A percentile compares a stretch with the other conserved stretches of the same genome.
phyloP scores from a whole-genome alignment of 35 echinoderm and acorn worm species.

The Stichopus chloronotus region DNA sequence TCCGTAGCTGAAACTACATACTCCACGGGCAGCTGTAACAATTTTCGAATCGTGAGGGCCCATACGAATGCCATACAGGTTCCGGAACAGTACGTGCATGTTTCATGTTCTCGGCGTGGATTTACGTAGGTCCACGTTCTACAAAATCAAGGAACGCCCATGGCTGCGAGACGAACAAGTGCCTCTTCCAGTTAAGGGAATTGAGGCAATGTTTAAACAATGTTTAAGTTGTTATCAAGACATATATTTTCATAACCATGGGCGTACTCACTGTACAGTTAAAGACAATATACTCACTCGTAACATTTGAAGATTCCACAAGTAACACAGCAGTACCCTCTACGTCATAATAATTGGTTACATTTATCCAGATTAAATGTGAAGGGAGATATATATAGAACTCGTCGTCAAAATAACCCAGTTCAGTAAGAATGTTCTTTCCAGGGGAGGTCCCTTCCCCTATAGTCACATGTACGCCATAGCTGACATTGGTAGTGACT shows the following conservation, averaged over 20 bases:
- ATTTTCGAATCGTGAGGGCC: too few relatives aligned
- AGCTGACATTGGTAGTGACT: not conserved
- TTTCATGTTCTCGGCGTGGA: too few relatives aligned
- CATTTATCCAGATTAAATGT: not conserved
- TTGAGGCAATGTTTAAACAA: too few relatives aligned
- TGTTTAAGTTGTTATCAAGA: too few relatives aligned
- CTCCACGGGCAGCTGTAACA: too few relatives aligned
- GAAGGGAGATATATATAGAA: not conserved
- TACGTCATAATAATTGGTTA: not conserved
- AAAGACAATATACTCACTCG: conserved; percentile 1
- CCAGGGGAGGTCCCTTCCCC: conserved; percentile 8
- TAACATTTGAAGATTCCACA: not conserved
- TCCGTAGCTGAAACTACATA: too few relatives aligned
- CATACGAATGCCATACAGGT: too few relatives aligned
- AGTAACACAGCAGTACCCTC: not conserved
- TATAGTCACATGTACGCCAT: not conserved
- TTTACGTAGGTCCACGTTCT: too few relatives aligned
- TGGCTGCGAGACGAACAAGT: too few relatives aligned
- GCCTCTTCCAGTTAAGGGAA: too few relatives aligned
- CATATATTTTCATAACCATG: not conserved
- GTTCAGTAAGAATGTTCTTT: not conserved
- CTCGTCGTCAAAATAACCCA: not conserved
- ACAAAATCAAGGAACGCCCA: too few relatives aligned
- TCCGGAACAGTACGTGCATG: too few relatives aligned
- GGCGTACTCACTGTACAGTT: not conserved